Base-by-base conservation (phyloP, 2,797 vertebrate species). In the Babyrousa celebensis region DNA sequence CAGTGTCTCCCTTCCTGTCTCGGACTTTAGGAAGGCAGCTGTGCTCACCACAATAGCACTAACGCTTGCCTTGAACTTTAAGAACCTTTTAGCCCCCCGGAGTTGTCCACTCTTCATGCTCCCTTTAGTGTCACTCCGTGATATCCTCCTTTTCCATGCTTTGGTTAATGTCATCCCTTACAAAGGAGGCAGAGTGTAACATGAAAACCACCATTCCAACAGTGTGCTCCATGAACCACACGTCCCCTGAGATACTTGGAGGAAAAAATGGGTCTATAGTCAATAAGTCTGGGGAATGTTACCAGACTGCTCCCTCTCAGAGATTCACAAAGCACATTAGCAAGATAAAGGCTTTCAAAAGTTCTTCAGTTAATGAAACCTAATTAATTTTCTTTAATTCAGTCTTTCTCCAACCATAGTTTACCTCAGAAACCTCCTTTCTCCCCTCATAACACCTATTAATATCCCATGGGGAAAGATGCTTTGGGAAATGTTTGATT, bases 381-480 rank as follows among this genome's bases (percentile, higher is more conserved):
- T 25, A 48, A 72, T 82, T 36, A 52, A 63, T 54, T 86, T 79
- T 89, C 80, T 70, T 89, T 25, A 16, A 52, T 43, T 60, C 16
- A 56, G 23, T 67, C 80, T 80, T 68, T 1, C 6, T 21, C 12
- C 56, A 56, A 43, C 27, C 11, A 89, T 70, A 32, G 29, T 89
- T 93, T 63, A 65, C 23, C 52, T 17, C 32, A 54, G 67, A 84
- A 93, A 89, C 6, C 32, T 71, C 89, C 60, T 93, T 89, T 92
- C 40, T 85, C 70, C 11, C 23, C 17, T 40, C n/a, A 12, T 63
- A 63, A 67, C 23, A 78, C 29, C 58, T 82, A 14, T 54, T 82
- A 56, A 56, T 32, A 43, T 62, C 17, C 82, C 48, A 68, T 3
- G 21, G 29, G 32, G 86, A 85, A 93, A 77, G 60, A 48, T 1